Conservation (phyloP, 2,797 vertebrate species). For the Tamandua tetradactyla region DNA sequence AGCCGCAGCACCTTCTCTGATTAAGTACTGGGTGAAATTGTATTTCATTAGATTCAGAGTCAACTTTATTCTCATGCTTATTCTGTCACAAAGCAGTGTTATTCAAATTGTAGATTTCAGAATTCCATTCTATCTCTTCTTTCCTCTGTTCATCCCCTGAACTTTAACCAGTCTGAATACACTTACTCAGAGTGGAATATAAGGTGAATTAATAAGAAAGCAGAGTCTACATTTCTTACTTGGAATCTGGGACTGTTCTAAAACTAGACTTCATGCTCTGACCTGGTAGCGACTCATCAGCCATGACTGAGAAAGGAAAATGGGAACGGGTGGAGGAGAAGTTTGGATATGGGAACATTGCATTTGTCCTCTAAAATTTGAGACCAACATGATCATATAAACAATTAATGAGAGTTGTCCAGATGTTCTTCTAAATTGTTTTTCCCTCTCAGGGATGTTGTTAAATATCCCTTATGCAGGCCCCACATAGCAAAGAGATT, state of each 20-base stretch:
- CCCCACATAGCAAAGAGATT: background rate
- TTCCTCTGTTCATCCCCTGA: rapidly evolving
- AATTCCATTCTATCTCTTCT: conserved; percentile 40
- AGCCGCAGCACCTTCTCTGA: background rate
- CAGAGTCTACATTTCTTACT: background rate
- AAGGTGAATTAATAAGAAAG: conserved; percentile 2
- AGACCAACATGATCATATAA: conserved; percentile 10
- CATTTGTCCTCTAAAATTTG: conserved; percentile 15
- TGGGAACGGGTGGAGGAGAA: background rate
- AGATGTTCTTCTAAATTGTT: conserved; percentile 59
- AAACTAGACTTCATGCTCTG: conserved; percentile 41
- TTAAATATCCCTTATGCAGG: background rate
- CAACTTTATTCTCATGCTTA: conserved; percentile 51
- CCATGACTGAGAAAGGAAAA: background rate
- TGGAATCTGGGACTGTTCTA: background rate
- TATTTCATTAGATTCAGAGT: background rate
- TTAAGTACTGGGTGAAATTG: background rate
- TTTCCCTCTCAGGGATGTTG: conserved; percentile 56
- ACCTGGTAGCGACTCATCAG: background rate
- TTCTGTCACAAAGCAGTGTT: conserved; percentile 56
- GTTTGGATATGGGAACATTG: background rate
- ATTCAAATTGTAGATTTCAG: conserved; percentile 23
- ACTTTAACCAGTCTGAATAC: background rate
- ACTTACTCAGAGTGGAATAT: background rate
- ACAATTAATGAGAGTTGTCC: background rate